These are phyloP conservation scores for Drosophila koepferae DNA, from an alignment of 2,888 invertebrate species.

Conservation along the genomic window DNA sequence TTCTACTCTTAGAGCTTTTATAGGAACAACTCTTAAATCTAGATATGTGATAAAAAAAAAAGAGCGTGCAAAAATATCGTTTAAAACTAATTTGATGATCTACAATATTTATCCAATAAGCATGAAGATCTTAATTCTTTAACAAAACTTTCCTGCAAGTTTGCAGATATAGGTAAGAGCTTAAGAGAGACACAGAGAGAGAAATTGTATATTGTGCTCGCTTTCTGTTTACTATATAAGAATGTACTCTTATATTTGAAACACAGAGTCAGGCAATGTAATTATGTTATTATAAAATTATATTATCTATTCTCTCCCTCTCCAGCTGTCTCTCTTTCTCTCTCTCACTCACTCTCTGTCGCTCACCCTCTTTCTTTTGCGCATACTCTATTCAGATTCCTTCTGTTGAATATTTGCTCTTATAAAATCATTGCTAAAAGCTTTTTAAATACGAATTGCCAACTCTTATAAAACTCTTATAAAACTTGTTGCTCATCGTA, in stretches of 20 bases:
- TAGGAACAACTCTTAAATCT: constrained; percentile 1
- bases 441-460: neutral
- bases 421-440: neutral
- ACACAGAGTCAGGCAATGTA: neutral
- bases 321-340: no score
- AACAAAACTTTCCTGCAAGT: neutral
- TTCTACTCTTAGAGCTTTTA: constrained; percentile 1
- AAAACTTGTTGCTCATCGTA: constrained; percentile 32
- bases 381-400: no score
- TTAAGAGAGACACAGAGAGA: neutral
- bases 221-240: neutral
- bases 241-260: constrained; percentile 1
- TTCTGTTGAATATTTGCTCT: neutral
- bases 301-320: neutral
- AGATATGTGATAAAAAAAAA: constrained; percentile 5
- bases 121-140: neutral
- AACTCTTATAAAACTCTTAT: neutral
- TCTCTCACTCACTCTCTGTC: no score
- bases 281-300: neutral
- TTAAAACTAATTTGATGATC: no score
- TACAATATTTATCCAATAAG: neutral
- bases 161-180: neutral
- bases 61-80: neutral
- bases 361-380: neutral
- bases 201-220: neutral